phyloP scores from a whole-genome alignment of 2,113 vertebrate genomes.

The Arizona elegans region DNA sequence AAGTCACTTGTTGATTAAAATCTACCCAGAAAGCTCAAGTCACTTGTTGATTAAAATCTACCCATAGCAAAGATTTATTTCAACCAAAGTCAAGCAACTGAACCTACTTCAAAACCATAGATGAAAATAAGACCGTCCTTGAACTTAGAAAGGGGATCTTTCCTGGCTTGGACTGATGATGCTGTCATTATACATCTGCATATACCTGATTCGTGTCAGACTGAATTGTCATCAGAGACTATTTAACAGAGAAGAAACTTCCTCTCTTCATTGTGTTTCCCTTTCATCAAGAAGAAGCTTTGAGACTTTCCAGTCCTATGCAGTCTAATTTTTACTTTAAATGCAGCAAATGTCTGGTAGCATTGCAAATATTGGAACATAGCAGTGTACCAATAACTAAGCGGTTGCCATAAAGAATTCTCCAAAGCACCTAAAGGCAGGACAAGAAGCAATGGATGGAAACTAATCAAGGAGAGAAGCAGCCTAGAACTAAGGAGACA shows the following conservation, averaged over 20 bases:
- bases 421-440: background rate
- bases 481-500: background rate
- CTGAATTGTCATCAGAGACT: background rate
- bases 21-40: background rate
- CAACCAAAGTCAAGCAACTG: background rate
- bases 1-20: background rate
- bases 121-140: background rate
- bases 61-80: background rate
- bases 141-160: background rate
- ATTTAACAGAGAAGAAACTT: background rate
- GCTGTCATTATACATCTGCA: background rate
- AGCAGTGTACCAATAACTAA: background rate
- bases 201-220: background rate
- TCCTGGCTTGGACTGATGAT: background rate
- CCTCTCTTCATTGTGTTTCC: background rate
- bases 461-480: background rate
- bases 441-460: background rate
- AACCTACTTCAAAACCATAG: background rate
- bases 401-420: background rate
- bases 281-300: background rate
- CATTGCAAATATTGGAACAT: background rate
- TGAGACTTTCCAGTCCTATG: background rate
- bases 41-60: background rate
- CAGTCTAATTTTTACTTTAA: background rate
- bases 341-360: background rate